Evolutionary conservation across 2,888 invertebrate genomes (phyloP).

Genomic region (Cephus spinipes): DNA sequence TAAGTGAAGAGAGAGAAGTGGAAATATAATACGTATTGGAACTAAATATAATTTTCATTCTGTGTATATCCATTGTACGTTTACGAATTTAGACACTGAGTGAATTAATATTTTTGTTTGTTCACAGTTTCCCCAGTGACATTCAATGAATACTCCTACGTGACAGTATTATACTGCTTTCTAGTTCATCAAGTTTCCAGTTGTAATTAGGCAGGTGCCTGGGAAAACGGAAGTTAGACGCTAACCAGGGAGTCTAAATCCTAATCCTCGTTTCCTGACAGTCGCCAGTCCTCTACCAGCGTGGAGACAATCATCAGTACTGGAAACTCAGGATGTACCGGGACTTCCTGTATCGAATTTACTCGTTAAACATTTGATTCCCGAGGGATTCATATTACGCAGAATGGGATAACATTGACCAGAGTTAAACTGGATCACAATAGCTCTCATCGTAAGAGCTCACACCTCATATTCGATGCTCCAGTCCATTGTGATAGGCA

Average conservation of each 20-base stretch:
- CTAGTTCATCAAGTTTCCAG: not conserved
- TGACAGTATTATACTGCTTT: not conserved
- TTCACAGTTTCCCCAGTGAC: not conserved
- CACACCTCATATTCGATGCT: slow-evolving; percentile 35
- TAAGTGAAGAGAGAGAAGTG: no score
- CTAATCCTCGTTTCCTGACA: not conserved
- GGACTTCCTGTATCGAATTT: not conserved
- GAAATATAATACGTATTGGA: no score
- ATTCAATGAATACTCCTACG: not conserved
- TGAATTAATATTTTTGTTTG: not conserved
- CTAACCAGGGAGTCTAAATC: not conserved
- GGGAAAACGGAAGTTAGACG: not conserved
- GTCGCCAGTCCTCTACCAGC: not conserved
- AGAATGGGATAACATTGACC: not conserved
- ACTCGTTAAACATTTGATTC: not conserved
- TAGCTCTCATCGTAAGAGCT: not conserved
- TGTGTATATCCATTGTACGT: not conserved
- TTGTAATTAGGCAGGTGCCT: not conserved
- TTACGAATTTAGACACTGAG: not conserved
- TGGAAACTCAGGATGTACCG: not conserved
- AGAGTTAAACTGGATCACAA: not conserved
- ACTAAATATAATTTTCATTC: no score
- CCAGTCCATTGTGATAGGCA: slow-evolving; percentile 47
- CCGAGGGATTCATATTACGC: not conserved
- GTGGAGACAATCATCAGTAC: no score